These are phyloP conservation scores for Amphiprion clarkii DNA, from an alignment of 2,797 vertebrate species.

Conservation along the genomic window DNA sequence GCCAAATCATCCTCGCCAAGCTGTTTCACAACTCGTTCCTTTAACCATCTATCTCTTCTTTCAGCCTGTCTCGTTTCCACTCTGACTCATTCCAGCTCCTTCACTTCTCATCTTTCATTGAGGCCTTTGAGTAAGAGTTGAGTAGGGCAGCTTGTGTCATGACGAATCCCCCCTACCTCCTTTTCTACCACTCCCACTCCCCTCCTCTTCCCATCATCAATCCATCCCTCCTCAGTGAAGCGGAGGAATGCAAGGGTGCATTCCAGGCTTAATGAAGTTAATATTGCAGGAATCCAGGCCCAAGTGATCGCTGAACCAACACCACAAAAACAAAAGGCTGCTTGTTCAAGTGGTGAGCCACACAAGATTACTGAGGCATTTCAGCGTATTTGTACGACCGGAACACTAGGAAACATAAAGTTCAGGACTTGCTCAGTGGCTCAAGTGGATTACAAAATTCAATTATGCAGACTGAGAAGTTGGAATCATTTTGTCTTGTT, in stretches of 20 bases:
- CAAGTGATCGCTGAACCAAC: slow-evolving; percentile 83
- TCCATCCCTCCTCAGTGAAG: slow-evolving; percentile 77
- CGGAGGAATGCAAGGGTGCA: slow-evolving; percentile 87
- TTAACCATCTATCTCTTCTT: slow-evolving; percentile 57
- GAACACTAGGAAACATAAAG: slow-evolving; percentile 46
- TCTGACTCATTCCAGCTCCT: slow-evolving; percentile 68
- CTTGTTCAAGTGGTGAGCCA: slow-evolving; percentile 82
- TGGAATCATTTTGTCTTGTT: slow-evolving; percentile 15
- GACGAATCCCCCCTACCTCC: slow-evolving; percentile 39
- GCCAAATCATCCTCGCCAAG: slow-evolving; percentile 27
- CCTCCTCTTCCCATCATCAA: slow-evolving; percentile 73
- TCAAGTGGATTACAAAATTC: slow-evolving; percentile 64
- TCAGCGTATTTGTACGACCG: slow-evolving; percentile 58
- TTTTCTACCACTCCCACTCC: slow-evolving; percentile 35
- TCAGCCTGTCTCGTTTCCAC: slow-evolving; percentile 25
- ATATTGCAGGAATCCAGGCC: slow-evolving; percentile 89
- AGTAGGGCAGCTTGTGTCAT: slow-evolving; percentile 57
- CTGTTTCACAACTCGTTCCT: slow-evolving; percentile 61
- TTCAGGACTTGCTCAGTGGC: slow-evolving; percentile 48
- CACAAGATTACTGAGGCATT: slow-evolving; percentile 77
- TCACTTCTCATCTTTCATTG: slow-evolving; percentile 50
- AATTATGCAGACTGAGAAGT: slow-evolving; percentile 47
- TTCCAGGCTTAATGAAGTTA: slow-evolving; percentile 94
- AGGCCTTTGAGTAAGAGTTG: slow-evolving; percentile 49
- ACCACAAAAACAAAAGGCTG: slow-evolving; percentile 87